phyloP scores from a whole-genome alignment of 2,888 invertebrate species.

The Sminthurides aquaticus region DNA sequence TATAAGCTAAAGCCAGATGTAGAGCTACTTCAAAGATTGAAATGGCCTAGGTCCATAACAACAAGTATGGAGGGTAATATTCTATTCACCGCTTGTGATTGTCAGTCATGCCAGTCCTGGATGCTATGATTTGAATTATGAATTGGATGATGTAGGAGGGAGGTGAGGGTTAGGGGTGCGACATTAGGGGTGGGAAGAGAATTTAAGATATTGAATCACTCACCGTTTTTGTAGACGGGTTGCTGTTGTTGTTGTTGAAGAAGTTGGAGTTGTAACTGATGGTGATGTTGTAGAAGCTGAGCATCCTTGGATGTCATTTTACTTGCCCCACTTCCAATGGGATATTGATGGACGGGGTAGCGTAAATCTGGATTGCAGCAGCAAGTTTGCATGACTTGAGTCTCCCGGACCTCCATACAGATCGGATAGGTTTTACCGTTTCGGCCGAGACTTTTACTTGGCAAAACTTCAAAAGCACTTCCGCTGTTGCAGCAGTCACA shows the following conservation, averaged over 20 bases:
- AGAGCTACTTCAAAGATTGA: no score
- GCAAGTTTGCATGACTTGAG: not conserved
- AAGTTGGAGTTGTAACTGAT: constrained; percentile 26
- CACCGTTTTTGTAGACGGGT: constrained; percentile 33
- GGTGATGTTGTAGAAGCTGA: constrained; percentile 16
- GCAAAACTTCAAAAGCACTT: not conserved
- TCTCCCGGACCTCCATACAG: not conserved
- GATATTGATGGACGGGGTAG: not conserved
- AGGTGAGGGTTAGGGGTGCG: no score
- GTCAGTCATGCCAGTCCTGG: no score
- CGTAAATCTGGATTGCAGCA: constrained; percentile 3
- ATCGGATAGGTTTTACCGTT: constrained; percentile 3
- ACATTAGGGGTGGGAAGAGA: no score
- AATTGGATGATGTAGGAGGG: no score
- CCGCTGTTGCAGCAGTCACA: constrained; percentile 4
- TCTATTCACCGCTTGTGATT: no score
- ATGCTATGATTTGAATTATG: no score
- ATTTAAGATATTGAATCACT: constrained; percentile 12
- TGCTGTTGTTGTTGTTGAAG: constrained; percentile 37
- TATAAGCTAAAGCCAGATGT: no score
- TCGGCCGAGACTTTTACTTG: not conserved
- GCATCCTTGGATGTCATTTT: constrained; percentile 16
- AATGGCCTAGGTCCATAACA: no score
- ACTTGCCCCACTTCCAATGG: not conserved
- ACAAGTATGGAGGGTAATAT: no score